A percentile compares a stretch with the other conserved stretches of the same genome.
These are phyloP conservation scores for Heliornis fulica DNA, from an alignment of 2,113 vertebrate genomes.

Conservation along the genomic window DNA sequence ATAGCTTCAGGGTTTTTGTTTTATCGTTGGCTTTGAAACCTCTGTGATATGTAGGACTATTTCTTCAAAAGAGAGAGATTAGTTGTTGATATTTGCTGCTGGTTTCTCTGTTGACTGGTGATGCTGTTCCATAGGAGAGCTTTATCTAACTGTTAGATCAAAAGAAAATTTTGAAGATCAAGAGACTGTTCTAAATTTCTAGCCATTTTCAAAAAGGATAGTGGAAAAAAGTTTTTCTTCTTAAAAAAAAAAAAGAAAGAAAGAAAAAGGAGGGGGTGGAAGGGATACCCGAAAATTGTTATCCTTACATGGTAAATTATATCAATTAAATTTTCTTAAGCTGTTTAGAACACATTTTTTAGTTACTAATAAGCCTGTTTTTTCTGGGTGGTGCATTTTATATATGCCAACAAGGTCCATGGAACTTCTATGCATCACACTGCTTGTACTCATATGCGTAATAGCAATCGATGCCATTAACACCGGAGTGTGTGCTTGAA, in stretches of 20 bases:
- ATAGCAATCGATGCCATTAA: background rate
- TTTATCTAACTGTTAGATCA: conserved; percentile 65
- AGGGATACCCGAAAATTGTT: background rate
- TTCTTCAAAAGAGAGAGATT: conserved; percentile 67
- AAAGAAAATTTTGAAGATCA: conserved; percentile 57
- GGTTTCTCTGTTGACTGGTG: conserved; percentile 46
- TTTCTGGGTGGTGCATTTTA: background rate
- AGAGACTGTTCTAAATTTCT: conserved; percentile 53
- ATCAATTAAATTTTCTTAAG: background rate
- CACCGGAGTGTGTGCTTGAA: background rate
- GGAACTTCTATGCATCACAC: background rate
- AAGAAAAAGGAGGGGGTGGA: accelerated
- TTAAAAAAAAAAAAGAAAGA: background rate
- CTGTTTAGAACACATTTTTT: background rate
- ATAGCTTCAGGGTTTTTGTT: conserved; percentile 51
- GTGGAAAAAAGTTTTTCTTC: background rate
- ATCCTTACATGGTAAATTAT: background rate
- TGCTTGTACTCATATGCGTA: background rate
- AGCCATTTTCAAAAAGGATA: conserved; percentile 15
- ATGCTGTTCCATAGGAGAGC: conserved; percentile 7
- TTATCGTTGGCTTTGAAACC: conserved; percentile 59
- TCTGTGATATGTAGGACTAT: conserved; percentile 46
- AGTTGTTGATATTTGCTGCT: conserved; percentile 66
- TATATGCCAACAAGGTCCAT: background rate
- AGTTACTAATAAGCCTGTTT: background rate